phyloP scores from a whole-genome alignment of 2,888 invertebrate genomes.

The Acholoe squamosa region DNA sequence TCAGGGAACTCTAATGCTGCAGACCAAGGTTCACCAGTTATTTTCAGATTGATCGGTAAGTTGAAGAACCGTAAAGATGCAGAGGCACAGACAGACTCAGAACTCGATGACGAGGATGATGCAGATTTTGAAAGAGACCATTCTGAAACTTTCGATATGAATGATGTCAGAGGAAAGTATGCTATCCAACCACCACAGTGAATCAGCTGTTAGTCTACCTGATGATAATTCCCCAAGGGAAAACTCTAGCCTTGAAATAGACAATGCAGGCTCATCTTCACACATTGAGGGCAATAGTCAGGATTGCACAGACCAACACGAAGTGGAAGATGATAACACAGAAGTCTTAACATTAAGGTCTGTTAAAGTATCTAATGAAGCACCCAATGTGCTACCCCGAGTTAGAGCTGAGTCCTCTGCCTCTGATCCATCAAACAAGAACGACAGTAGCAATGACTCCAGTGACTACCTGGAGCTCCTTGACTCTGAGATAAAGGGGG shows the following conservation, averaged over 20 bases:
- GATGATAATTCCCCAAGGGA: no score
- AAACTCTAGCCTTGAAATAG: no score
- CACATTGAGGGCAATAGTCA: neutral
- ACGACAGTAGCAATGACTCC: constrained; percentile 40
- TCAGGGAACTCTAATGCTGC: neutral
- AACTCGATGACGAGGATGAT: neutral
- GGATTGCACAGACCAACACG: neutral
- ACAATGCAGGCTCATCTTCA: no score
- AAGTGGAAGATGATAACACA: neutral
- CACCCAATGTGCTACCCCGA: neutral
- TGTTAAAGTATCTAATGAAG: neutral
- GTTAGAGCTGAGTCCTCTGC: neutral
- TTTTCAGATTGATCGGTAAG: constrained; percentile 15
- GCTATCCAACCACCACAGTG: neutral
- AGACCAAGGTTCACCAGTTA: neutral
- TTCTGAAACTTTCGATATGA: neutral
- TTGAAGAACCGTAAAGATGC: constrained; percentile 24
- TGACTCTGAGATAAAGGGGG: neutral
- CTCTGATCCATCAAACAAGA: neutral
- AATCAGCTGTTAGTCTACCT: neutral
- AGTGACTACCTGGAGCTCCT: constrained; percentile 9
- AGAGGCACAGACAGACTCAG: constrained; percentile 36
- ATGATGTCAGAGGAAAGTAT: neutral
- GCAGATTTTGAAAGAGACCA: neutral
- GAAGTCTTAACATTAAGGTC: neutral